Conservation (phyloP, 2,113 vertebrate genomes). For the Aviceda subcristata region DNA sequence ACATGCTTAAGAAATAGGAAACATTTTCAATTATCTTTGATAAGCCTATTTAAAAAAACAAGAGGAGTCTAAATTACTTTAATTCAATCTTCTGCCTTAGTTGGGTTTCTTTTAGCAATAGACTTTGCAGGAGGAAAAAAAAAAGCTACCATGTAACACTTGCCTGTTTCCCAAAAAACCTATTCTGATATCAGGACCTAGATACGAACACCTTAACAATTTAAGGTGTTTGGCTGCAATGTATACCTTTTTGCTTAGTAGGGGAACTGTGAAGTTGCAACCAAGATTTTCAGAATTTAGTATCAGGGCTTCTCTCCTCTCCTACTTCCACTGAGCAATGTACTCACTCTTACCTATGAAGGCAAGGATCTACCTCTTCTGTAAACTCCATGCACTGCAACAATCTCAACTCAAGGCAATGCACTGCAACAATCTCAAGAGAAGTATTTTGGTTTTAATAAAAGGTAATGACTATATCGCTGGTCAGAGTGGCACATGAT, state of each 20-base stretch:
- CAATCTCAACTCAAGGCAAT: too few species aligned
- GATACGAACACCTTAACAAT: neutral
- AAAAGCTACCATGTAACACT: neutral
- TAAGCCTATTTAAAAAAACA: neutral
- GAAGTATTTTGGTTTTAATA: neutral
- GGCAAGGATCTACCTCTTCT: neutral
- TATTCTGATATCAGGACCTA: neutral
- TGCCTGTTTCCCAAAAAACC: neutral
- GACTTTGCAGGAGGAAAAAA: neutral
- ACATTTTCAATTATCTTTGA: neutral
- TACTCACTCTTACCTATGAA: neutral
- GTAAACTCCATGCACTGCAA: neutral
- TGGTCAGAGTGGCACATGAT: neutral
- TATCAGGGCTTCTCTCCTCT: neutral
- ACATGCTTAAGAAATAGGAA: neutral
- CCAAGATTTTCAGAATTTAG: neutral
- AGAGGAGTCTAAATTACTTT: neutral
- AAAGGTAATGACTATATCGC: neutral
- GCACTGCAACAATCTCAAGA: neutral
- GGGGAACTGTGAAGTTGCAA: neutral
- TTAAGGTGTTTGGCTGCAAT: neutral
- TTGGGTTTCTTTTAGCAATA: neutral
- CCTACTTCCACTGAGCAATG: neutral
- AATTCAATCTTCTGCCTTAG: neutral
- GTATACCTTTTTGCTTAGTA: neutral